phyloP scores from a whole-genome alignment of 2,113 vertebrate species.

The Phaethon lepturus region DNA sequence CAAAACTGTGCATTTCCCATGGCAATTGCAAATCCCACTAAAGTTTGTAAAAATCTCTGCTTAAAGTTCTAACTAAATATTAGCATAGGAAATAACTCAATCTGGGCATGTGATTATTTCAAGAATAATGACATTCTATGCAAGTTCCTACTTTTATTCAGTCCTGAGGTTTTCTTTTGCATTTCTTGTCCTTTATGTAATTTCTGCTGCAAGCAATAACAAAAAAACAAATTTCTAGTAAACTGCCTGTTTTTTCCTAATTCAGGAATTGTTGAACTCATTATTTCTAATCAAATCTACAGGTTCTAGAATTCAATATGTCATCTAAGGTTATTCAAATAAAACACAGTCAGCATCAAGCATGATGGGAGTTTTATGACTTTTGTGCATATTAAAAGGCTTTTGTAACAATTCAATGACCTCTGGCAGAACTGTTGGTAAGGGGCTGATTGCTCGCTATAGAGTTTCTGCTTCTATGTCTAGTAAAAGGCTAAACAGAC shows the following conservation, averaged over 20 bases:
- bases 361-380: neutral
- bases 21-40: neutral
- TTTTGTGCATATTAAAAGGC: neutral
- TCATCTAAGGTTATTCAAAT: slow-evolving; percentile 34
- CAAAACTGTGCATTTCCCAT: neutral
- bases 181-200: neutral
- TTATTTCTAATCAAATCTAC: neutral
- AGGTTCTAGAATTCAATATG: slow-evolving; percentile 27
- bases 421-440: neutral
- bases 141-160: neutral
- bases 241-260: neutral
- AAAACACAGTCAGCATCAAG: neutral
- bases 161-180: neutral
- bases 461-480: neutral
- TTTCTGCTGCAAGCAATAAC: neutral
- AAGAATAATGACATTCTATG: neutral
- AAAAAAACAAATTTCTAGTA: slow-evolving; percentile 12
- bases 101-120: neutral
- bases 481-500: neutral
- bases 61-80: neutral
- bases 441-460: neutral
- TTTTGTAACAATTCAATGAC: slow-evolving; percentile 16
- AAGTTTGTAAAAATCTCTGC: neutral
- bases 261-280: neutral
- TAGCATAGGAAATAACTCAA: neutral